These are phyloP conservation scores for Cephus rjabovi DNA, from an alignment of 2,888 invertebrate species.

Conservation along the genomic window DNA sequence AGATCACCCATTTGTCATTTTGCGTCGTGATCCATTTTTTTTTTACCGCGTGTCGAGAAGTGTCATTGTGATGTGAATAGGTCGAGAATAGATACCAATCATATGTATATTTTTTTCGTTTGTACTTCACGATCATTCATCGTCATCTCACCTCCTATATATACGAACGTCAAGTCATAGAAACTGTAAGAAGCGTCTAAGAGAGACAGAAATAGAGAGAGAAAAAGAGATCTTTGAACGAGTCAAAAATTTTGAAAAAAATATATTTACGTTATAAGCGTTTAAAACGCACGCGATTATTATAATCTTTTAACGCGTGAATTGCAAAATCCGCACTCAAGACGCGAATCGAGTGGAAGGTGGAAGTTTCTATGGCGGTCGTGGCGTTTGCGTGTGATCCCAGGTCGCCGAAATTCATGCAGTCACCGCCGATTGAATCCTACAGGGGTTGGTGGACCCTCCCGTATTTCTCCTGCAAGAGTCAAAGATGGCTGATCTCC, in stretches of 20 bases:
- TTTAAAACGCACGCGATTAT: not conserved
- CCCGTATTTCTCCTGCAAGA: conserved; percentile 87
- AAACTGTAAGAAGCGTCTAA: conserved; percentile 27
- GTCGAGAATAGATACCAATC: too few species aligned
- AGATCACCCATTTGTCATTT: not conserved
- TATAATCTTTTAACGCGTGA: not conserved
- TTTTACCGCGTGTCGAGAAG: not conserved
- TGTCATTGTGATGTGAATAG: too few species aligned
- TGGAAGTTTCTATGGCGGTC: conserved; percentile 53
- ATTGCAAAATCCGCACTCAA: not conserved
- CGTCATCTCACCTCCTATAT: conserved; percentile 46
- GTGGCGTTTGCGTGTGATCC: conserved; percentile 50
- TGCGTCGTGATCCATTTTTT: not conserved
- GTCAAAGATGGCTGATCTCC: conserved; percentile 84
- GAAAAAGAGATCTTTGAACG: not conserved
- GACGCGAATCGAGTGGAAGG: conserved; percentile 16
- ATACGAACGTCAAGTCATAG: conserved; percentile 48
- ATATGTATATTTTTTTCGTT: too few species aligned
- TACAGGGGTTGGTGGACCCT: conserved; percentile 88
- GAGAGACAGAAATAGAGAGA: not conserved
- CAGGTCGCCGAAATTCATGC: conserved; percentile 77
- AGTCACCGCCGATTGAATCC: conserved; percentile 73
- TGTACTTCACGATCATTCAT: conserved; percentile 41
- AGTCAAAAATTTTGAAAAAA: not conserved
- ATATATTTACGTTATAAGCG: not conserved